Conservation (phyloP, 1,140 invertebrate species). For the Drosophila sp. region DNA sequence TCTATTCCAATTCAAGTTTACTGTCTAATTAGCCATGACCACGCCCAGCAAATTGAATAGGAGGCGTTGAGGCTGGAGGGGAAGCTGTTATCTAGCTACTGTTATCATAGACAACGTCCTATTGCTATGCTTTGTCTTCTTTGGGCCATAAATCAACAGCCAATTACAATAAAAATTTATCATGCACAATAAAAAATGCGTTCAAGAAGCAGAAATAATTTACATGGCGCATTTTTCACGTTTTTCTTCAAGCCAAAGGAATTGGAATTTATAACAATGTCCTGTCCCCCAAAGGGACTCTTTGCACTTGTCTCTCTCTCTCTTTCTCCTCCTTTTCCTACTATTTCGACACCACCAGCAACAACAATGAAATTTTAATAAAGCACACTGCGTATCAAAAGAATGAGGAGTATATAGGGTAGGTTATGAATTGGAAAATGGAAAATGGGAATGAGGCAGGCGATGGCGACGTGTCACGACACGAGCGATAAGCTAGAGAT, state of each 20-base stretch:
- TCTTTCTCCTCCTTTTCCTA: neutral
- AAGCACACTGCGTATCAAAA: constrained; percentile 70
- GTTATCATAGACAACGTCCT: constrained; percentile 44
- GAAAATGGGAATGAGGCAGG: neutral
- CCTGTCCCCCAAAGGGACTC: constrained; percentile 65
- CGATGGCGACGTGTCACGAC: constrained; percentile 11
- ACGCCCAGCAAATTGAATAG: constrained; percentile 57
- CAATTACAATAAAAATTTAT: constrained; percentile 83
- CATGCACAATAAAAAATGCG: constrained; percentile 76
- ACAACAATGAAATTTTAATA: constrained; percentile 76
- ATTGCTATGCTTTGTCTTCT: constrained; percentile 5
- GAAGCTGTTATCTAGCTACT: constrained; percentile 59
- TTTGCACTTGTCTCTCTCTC: constrained; percentile 1
- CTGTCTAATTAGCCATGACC: constrained; percentile 41
- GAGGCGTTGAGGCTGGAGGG: constrained; percentile 1
- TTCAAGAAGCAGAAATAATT: constrained; percentile 72
- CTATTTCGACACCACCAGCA: constrained; percentile 1
- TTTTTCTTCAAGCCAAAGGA: constrained; percentile 55
- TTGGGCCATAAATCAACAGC: constrained; percentile 77
- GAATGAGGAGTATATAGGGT: too few relatives aligned
- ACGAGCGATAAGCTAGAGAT: constrained; percentile 11
- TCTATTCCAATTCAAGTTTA: constrained; percentile 17
- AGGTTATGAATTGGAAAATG: neutral
- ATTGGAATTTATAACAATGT: constrained; percentile 80
- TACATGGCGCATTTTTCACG: constrained; percentile 81